phyloP scores from a whole-genome alignment of 2,888 invertebrate species.

The Euclidia mi region DNA sequence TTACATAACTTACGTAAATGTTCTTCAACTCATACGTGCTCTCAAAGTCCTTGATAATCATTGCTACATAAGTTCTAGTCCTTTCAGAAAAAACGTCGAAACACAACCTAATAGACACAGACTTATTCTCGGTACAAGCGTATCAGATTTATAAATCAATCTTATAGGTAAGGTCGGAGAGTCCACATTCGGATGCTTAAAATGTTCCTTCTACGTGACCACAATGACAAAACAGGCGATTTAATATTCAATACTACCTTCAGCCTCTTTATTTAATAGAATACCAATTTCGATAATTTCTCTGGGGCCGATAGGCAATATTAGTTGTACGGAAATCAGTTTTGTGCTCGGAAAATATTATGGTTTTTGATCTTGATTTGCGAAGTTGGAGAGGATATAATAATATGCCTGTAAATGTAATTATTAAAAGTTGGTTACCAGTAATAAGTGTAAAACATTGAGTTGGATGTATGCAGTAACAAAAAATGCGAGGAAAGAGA shows the following conservation, averaged over 20 bases:
- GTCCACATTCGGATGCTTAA: slow-evolving; percentile 39
- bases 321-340: not conserved
- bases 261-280: slow-evolving; percentile 36
- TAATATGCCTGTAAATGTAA: too few relatives aligned
- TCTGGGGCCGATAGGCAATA: slow-evolving; percentile 14
- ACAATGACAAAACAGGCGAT: too few relatives aligned
- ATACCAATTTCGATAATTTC: slow-evolving; percentile 41
- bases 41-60: too few relatives aligned
- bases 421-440: too few relatives aligned
- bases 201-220: slow-evolving; percentile 44
- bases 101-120: slow-evolving; percentile 1
- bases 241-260: slow-evolving; percentile 28
- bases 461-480: too few relatives aligned
- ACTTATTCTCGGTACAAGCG: not conserved
- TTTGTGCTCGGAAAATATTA: not conserved
- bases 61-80: too few relatives aligned
- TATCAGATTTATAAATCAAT: slow-evolving; percentile 13
- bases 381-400: too few relatives aligned
- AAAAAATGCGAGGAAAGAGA: too few relatives aligned
- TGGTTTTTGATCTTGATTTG: not conserved
- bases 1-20: too few relatives aligned
- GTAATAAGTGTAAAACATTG: too few relatives aligned
- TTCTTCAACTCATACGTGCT: too few relatives aligned
- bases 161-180: slow-evolving; percentile 2
- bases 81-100: not conserved